Base-by-base conservation (phyloP, 2,888 invertebrate genomes). In the Megamerina dolium region DNA sequence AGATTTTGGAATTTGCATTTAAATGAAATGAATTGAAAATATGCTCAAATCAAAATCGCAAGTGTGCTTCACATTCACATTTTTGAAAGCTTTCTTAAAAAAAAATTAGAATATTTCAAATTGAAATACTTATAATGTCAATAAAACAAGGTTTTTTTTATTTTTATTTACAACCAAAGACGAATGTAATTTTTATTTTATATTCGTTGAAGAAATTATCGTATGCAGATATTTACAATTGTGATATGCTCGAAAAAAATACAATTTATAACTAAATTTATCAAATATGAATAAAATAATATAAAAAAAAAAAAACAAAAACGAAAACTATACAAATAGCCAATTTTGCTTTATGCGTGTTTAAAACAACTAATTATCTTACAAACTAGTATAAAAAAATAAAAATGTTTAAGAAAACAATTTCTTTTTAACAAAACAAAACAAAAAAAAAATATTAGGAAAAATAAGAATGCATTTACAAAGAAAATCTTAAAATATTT, bases 181-280 rank as follows among this genome's bases (percentile, higher is more conserved):
- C 19, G 20, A 16, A 19, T 17, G 16, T 32, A 17, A 10, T 2
- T 32, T 32, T 10, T 32, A 17, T 32, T 32, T 14, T 6, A 17
- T n/a, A 10, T 14, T 14, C 32, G 16, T 32, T 17, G 18, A 32
- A 5, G 16, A 17, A 32, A 17, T 32, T 14, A 14, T n/a, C 18
- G 18, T 32, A 35, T 35, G 44, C 33, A 44, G 23, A 30, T 44
- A 44, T 44, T 39, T 44, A 44, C 44, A 44, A 35, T 37, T 26
- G 37, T 37, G 37, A 18, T 33, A 26, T 27, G 16, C n/a, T n/a
- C n/a, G n/a, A 6, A 18, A 36, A 34, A n/a, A 35, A 29, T 19
- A 17, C 27, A 27, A 35, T 13, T 41, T 18, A 5, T 26, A 17
- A 32, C 20, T 18, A 38, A 29, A 36, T 13, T 36, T 4, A 36